These are phyloP conservation scores for Brachypterus glaber DNA, from an alignment of 2,888 invertebrate species.

Conservation along the genomic window DNA sequence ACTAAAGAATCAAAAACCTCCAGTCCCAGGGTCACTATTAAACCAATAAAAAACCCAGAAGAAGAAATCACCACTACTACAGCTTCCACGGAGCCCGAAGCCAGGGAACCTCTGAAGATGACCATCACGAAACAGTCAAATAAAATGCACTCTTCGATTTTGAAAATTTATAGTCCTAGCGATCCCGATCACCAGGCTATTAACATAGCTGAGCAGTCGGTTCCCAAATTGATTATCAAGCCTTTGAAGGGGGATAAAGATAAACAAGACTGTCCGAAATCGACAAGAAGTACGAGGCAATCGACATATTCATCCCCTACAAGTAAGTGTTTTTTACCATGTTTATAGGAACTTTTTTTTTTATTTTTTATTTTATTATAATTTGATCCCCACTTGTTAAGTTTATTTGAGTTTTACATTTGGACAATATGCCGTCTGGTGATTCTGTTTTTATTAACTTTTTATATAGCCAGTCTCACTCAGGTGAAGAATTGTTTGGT, in stretches of 20 bases:
- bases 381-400: too few species aligned
- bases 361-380: too few species aligned
- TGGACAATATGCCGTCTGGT: too few species aligned
- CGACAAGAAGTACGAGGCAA: slow-evolving; percentile 35
- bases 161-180: slow-evolving; percentile 36
- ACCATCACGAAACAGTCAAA: slow-evolving; percentile 39
- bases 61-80: slow-evolving; percentile 27
- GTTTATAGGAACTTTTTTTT: too few species aligned
- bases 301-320: slow-evolving; percentile 22
- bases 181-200: slow-evolving; percentile 19
- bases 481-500: too few species aligned
- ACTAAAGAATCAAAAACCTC: slow-evolving; percentile 27
- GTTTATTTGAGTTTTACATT: too few species aligned
- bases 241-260: slow-evolving; percentile 26
- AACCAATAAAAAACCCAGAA: slow-evolving; percentile 34
- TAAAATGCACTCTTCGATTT: slow-evolving; percentile 36
- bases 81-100: slow-evolving; percentile 21
- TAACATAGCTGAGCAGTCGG: slow-evolving; percentile 23
- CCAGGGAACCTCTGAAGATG: slow-evolving; percentile 32
- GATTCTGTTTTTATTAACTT: too few species aligned
- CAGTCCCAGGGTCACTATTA: slow-evolving; percentile 40
- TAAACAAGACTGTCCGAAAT: slow-evolving; percentile 39
- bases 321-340: too few species aligned
- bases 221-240: slow-evolving; percentile 34
- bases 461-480: too few species aligned